These are phyloP conservation scores for Amphiprion ocellaris DNA, from an alignment of 2,113 vertebrate species.

Conservation along the genomic window DNA sequence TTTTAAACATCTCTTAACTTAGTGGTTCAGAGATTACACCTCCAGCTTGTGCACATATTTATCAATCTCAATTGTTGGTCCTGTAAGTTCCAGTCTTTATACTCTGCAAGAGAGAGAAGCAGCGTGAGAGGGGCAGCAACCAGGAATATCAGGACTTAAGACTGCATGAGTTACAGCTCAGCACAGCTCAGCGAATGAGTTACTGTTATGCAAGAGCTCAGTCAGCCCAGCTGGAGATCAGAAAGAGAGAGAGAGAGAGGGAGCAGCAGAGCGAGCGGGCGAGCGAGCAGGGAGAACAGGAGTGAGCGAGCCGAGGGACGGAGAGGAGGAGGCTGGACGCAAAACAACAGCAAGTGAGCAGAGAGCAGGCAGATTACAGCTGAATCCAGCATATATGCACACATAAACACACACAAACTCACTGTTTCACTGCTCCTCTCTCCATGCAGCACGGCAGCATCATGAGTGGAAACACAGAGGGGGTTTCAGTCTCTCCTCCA, in stretches of 20 bases:
- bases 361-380: constrained; percentile 68
- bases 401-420: constrained; percentile 25
- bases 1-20: background rate
- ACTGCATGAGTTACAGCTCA: constrained; percentile 78
- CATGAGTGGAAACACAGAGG: constrained; percentile 42
- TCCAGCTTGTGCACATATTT: background rate
- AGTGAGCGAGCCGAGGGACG: constrained; percentile 42
- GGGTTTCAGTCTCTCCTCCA: constrained; percentile 13
- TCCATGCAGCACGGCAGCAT: constrained; percentile 38
- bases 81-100: background rate
- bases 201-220: constrained; percentile 83
- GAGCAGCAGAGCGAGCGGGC: constrained; percentile 35
- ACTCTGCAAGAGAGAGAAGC: constrained; percentile 1
- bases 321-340: constrained; percentile 41
- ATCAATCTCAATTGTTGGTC: constrained; percentile 3
- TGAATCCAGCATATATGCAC: constrained; percentile 42
- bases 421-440: constrained; percentile 23
- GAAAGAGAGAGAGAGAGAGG: constrained; percentile 51
- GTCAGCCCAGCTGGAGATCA: constrained; percentile 77
- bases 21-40: background rate
- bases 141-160: constrained; percentile 78
- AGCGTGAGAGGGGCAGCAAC: constrained; percentile 30
- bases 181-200: constrained; percentile 70
- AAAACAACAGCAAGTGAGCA: constrained; percentile 37
- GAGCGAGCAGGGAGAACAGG: constrained; percentile 33